phyloP scores from a whole-genome alignment of 2,888 invertebrate species.

The Drosophila colorata region DNA sequence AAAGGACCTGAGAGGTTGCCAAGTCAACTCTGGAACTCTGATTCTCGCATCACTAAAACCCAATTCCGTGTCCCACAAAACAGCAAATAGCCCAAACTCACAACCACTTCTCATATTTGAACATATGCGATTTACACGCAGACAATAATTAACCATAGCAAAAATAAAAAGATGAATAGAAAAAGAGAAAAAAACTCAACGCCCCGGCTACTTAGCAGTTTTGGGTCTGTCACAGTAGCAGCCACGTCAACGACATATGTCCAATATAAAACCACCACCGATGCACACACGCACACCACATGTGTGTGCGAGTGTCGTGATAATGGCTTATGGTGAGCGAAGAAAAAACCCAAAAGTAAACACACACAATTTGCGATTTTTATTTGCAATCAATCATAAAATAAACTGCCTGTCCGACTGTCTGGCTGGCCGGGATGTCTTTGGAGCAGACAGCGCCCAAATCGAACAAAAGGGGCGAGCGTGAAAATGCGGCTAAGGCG shows the following conservation, averaged over 20 bases:
- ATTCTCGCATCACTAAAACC: conserved; percentile 1
- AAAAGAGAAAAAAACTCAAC: conserved; percentile 29
- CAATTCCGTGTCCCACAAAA: conserved; percentile 5
- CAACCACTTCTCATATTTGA: conserved; percentile 53
- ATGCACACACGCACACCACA: conserved; percentile 23
- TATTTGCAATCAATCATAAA: conserved; percentile 82
- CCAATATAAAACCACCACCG: conserved; percentile 60
- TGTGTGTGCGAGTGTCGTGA: conserved; percentile 32
- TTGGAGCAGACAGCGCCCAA: conserved; percentile 25
- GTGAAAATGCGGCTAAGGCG: conserved; percentile 81
- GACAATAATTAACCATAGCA: conserved; percentile 71
- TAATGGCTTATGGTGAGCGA: conserved; percentile 28
- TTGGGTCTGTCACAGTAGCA: conserved; percentile 49
- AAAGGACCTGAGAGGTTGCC: neutral
- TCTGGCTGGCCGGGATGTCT: conserved; percentile 27
- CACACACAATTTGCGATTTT: conserved; percentile 77
- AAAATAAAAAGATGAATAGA: conserved; percentile 39
- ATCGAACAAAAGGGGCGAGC: conserved; percentile 70
- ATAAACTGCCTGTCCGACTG: conserved; percentile 66
- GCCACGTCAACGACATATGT: conserved; percentile 73
- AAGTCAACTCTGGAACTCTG: conserved; percentile 1
- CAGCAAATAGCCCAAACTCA: conserved; percentile 10
- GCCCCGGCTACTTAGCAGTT: conserved; percentile 49
- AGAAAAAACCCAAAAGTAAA: conserved; percentile 71
- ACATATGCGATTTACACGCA: conserved; percentile 67